phyloP scores from a whole-genome alignment of 1,140 invertebrate genomes.

The Brachionus rubens region DNA sequence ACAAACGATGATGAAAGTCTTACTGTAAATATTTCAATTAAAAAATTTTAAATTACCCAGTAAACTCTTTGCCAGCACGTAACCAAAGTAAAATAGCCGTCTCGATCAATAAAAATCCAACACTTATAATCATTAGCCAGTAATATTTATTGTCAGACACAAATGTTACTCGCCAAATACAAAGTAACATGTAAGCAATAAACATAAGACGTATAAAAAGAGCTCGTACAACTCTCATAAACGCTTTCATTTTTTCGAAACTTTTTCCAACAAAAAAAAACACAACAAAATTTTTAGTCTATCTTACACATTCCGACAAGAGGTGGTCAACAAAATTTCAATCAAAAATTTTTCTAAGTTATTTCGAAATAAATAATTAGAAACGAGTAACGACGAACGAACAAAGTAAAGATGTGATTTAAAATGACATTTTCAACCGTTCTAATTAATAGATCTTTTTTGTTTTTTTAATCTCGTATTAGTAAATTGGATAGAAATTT shows the following conservation, averaged over 20 bases:
- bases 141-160: constrained; percentile 35
- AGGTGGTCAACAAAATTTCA: too few relatives aligned
- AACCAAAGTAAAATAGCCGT: constrained; percentile 43
- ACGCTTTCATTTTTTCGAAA: constrained; percentile 44
- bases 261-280: neutral
- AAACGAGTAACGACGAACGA: too few relatives aligned
- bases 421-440: too few relatives aligned
- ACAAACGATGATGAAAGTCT: too few relatives aligned
- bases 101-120: constrained; percentile 32
- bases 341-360: too few relatives aligned
- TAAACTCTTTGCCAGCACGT: constrained; percentile 38
- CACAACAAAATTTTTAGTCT: neutral
- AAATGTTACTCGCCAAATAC: constrained; percentile 39
- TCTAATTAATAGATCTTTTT: too few relatives aligned
- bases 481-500: too few relatives aligned
- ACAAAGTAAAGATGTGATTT: too few relatives aligned
- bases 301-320: too few relatives aligned
- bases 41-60: constrained; percentile 17
- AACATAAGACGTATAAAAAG: constrained; percentile 38
- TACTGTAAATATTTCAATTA: too few relatives aligned
- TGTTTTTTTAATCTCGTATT: too few relatives aligned
- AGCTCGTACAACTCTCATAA: constrained; percentile 33
- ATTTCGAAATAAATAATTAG: too few relatives aligned
- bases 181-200: constrained; percentile 26
- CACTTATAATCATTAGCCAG: constrained; percentile 33